Base-by-base conservation (phyloP, 2,888 invertebrate genomes). In the Dioctria linearis region DNA sequence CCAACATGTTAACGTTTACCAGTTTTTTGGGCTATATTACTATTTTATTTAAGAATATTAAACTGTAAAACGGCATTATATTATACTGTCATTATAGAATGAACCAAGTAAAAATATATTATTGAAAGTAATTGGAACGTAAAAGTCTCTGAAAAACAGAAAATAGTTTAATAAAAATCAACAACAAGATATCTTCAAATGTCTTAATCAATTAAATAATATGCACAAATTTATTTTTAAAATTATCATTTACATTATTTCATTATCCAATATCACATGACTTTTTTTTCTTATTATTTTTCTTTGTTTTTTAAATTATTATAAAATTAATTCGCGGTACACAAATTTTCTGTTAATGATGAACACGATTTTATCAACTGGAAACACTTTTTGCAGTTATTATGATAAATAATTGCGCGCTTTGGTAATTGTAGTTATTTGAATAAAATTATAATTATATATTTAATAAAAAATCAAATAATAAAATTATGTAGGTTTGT, bases 41-140 rank as follows among this genome's bases (percentile, higher is more conserved):
- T 80, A 80, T 80, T 80, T 65, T 80, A 46, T 67, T 80, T 66
- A 78, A 78, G 69, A 69, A 78, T 78, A 78, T 80, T 76, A 80
- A 80, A 80, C 80, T 80, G 80, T 80, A 67, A 76, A 80, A 80
- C 80, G 80, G 76, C 76, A 59, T 78, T 78, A 61, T 40, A 67
- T 69, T 79, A 25, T 25, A 57, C 13, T 63, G 37, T 61, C n/a
- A 37, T 43, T 46, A 43, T 75, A 63, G 39, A 76, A 61, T 46
- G n/a, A 39, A 76, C 5, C 49, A 39, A 59, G 42, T 76, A 76
- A 76, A 63, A 46, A 11, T 25, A 25, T 25, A 25, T 25, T 25
- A 25, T 25, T 25, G 43, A 76, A 63, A 46, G 39, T 39, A 46
- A 61, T 63, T 6, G 11, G 63, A 76, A 63, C 46, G 11, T 63